phyloP scores from a whole-genome alignment of 2,113 vertebrate species.

The Coturnix japonica region DNA sequence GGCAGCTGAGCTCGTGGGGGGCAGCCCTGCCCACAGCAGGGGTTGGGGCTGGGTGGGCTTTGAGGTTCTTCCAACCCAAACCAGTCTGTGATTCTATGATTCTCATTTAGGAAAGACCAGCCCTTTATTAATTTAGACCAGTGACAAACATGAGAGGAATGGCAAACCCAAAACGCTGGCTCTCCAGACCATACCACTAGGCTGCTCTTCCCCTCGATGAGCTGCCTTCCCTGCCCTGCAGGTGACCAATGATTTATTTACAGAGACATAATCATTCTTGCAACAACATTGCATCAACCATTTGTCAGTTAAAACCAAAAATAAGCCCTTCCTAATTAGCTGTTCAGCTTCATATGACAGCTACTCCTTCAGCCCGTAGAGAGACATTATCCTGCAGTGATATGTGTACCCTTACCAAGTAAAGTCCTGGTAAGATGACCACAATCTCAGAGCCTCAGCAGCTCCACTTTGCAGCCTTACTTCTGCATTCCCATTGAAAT shows the following conservation, averaged over 20 bases:
- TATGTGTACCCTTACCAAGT: background rate
- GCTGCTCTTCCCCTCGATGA: background rate
- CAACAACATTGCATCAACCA: background rate
- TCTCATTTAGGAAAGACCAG: background rate
- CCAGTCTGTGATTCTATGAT: no score
- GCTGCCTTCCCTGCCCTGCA: background rate
- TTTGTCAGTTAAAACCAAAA: background rate
- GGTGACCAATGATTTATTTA: background rate
- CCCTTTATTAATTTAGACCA: background rate
- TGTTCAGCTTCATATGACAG: background rate
- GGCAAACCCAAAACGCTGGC: background rate
- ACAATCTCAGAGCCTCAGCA: background rate
- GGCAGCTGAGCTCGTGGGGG: no score
- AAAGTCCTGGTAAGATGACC: background rate
- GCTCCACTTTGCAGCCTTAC: background rate
- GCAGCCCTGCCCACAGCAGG: no score
- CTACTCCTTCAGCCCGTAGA: background rate
- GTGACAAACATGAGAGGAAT: background rate
- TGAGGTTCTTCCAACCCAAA: no score
- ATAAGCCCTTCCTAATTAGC: background rate
- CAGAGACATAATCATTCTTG: background rate
- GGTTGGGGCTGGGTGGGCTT: no score
- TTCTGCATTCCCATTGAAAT: background rate
- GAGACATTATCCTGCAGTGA: background rate
- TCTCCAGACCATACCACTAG: background rate